These are phyloP conservation scores for Brachypteracias leptosomus DNA, from an alignment of 2,113 vertebrate species.

Conservation along the genomic window DNA sequence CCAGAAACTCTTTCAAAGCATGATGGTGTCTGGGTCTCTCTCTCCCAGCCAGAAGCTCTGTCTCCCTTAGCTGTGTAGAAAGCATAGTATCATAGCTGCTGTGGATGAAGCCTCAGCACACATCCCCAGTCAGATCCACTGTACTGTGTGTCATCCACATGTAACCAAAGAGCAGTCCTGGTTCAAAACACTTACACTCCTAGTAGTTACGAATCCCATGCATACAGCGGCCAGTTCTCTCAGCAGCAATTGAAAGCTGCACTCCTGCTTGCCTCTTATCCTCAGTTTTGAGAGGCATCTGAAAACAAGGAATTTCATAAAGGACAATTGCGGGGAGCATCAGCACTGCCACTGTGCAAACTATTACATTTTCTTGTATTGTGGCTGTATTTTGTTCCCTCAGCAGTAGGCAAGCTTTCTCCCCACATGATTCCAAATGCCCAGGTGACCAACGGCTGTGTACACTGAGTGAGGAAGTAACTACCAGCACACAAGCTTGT, in stretches of 20 bases:
- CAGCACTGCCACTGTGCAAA: not conserved
- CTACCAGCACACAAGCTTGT: not conserved
- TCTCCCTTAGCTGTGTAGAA: not conserved
- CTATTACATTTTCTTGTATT: not conserved
- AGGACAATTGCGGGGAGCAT: fast-evolving
- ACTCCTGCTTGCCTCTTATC: not conserved
- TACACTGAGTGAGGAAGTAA: not conserved
- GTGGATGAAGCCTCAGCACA: not conserved
- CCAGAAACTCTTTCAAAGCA: not conserved
- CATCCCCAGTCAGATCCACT: not conserved
- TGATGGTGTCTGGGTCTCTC: not conserved
- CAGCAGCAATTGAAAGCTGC: not conserved
- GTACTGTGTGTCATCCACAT: not conserved
- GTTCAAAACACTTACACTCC: not conserved
- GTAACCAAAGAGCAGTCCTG: not conserved
- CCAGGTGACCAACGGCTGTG: not conserved
- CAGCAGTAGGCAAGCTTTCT: not conserved
- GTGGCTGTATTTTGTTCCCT: not conserved
- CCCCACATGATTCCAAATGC: not conserved
- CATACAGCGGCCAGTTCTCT: not conserved
- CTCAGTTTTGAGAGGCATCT: not conserved
- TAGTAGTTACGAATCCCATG: fast-evolving
- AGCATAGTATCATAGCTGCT: not conserved
- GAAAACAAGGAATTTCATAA: not conserved
- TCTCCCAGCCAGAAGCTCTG: not conserved